Evolutionary conservation across 2,888 invertebrate genomes (phyloP).

Genomic region (Thera obeliscata): DNA sequence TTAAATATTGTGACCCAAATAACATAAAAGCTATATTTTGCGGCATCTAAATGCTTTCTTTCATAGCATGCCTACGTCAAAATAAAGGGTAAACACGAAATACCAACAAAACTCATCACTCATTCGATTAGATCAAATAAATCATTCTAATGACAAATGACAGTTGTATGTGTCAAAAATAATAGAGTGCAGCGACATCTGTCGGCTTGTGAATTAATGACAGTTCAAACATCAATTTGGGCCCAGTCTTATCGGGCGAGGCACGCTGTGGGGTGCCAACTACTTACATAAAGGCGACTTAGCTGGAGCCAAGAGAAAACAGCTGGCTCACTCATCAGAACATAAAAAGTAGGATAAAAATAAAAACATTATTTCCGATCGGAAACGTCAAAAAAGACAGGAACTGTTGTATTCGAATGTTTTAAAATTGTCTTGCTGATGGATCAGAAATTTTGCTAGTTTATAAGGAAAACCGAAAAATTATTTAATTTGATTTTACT

Average conservation of each 20-base stretch:
- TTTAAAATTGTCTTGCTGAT: too few species aligned
- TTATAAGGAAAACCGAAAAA: too few species aligned
- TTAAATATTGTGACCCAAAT: too few species aligned
- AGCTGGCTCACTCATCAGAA: conserved; percentile 14
- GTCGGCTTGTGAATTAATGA: conserved; percentile 77
- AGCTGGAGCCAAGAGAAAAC: conserved; percentile 25
- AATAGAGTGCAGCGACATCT: conserved; percentile 79
- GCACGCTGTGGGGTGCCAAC: conserved; percentile 66
- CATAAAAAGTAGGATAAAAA: too few species aligned
- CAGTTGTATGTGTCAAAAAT: conserved; percentile 79
- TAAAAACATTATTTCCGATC: too few species aligned
- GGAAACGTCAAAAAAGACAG: too few species aligned
- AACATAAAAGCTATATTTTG: too few species aligned
- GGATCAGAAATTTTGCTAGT: too few species aligned
- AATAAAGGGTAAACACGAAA: conserved; percentile 18
- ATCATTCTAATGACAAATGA: conserved; percentile 72
- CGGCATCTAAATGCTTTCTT: too few species aligned
- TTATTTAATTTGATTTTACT: too few species aligned
- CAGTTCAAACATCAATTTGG: conserved; percentile 82
- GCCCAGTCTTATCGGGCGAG: conserved; percentile 68
- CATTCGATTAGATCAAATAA: conserved; percentile 65
- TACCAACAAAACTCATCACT: conserved; percentile 50
- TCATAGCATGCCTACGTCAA: not conserved
- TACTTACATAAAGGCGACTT: conserved; percentile 50
- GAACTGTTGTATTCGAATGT: too few species aligned